These are phyloP conservation scores for Dromas ardeola DNA, from an alignment of 2,113 vertebrate species.

Conservation along the genomic window DNA sequence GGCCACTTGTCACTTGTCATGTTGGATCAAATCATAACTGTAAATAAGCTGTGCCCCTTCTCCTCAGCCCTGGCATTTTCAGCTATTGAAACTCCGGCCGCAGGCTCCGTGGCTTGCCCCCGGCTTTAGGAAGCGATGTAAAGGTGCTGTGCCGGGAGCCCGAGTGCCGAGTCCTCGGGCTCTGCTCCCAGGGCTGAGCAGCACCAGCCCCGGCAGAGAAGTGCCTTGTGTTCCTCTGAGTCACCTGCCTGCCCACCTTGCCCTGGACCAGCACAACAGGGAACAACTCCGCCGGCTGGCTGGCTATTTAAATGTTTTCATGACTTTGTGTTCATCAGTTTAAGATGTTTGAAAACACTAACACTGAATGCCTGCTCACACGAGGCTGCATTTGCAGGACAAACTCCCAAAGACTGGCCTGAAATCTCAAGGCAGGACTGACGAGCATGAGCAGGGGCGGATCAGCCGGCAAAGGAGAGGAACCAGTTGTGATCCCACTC, in stretches of 20 bases:
- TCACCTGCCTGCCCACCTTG: not conserved
- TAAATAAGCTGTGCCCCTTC: not conserved
- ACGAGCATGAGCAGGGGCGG: not conserved
- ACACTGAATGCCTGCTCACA: not conserved
- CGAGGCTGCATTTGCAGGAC: not conserved
- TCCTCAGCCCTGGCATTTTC: not conserved
- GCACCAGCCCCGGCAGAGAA: not conserved
- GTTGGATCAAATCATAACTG: not conserved
- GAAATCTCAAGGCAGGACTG: not conserved
- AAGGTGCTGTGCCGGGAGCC: not conserved
- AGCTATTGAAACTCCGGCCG: not conserved
- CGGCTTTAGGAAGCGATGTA: not conserved
- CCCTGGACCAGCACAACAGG: not conserved
- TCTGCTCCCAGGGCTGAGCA: not conserved
- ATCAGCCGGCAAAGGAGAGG: not conserved
- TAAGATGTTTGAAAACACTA: too few relatives aligned
- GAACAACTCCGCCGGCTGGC: not conserved
- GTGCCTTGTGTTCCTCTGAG: not conserved
- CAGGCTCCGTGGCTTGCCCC: not conserved
- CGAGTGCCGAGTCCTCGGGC: rapidly evolving
- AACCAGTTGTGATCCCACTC: not conserved
- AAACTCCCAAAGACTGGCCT: not conserved
- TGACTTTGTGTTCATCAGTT: not conserved
- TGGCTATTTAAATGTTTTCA: not conserved
- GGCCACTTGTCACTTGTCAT: not conserved